A percentile compares a stretch with the other conserved stretches of the same genome.
Conservation (phyloP, 1,140 invertebrate species). For the Leptinotarsa defecta region DNA sequence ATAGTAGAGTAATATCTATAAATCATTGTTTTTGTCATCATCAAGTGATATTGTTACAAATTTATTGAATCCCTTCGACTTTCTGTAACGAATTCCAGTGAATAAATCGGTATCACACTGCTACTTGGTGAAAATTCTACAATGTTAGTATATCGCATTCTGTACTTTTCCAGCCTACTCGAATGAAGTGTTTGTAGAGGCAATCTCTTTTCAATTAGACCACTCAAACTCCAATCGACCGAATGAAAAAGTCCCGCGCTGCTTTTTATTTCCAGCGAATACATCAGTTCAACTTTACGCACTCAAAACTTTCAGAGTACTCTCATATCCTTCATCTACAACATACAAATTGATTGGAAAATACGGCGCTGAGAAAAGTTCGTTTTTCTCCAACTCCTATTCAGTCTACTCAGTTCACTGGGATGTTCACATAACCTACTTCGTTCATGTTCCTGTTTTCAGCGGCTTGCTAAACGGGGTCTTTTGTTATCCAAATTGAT, state of each 20-base stretch:
- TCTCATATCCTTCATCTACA: constrained; percentile 15
- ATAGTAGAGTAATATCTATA: too few relatives aligned
- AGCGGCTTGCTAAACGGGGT: constrained; percentile 11
- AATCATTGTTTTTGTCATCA: too few relatives aligned
- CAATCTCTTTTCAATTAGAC: constrained; percentile 2
- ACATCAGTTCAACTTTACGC: constrained; percentile 13
- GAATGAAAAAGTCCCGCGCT: background rate
- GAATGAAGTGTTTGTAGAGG: background rate
- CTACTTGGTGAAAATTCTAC: background rate
- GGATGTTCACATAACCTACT: constrained; percentile 3
- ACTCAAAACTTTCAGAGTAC: constrained; percentile 7
- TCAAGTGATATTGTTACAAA: too few relatives aligned
- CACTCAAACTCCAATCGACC: background rate
- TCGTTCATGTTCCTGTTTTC: background rate
- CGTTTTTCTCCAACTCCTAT: constrained; percentile 15
- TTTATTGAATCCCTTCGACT: too few relatives aligned
- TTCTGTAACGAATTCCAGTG: too few relatives aligned
- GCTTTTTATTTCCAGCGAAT: background rate
- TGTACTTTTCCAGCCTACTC: background rate
- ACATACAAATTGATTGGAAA: constrained; percentile 25
- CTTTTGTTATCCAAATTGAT: constrained; percentile 16
- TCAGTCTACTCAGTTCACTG: constrained; percentile 4
- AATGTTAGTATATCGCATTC: background rate
- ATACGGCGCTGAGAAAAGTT: constrained; percentile 4
- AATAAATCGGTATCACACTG: too few relatives aligned